Percentiles rank a stretch among this genome's conserved stretches.
Evolutionary conservation across 2,888 invertebrate species (phyloP).

Genomic region (Hoplodrina blanda): DNA sequence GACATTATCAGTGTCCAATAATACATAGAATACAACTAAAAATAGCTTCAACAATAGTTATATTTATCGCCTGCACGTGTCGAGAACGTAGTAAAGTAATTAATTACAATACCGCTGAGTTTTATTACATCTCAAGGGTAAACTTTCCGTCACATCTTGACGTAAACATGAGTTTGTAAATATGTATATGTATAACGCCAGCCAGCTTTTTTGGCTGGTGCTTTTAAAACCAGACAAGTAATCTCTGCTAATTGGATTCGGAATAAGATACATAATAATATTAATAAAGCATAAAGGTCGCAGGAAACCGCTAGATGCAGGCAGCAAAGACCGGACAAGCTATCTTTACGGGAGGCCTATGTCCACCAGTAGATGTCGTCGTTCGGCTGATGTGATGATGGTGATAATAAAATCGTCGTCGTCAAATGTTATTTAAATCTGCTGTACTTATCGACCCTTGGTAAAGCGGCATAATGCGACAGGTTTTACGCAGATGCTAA

Average conservation of each 20-base stretch:
- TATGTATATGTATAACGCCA: constrained; percentile 1
- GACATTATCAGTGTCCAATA: constrained; percentile 29
- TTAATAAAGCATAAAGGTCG: too few species aligned
- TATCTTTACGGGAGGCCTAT: too few species aligned
- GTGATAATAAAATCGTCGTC: too few species aligned
- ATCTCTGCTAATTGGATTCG: background rate
- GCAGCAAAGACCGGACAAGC: too few species aligned
- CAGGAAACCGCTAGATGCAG: too few species aligned
- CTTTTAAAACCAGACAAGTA: background rate
- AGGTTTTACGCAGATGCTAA: too few species aligned
- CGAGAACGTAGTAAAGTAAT: constrained; percentile 36
- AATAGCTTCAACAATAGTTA: constrained; percentile 38
- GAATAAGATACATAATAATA: too few species aligned
- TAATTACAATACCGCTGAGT: constrained; percentile 28
- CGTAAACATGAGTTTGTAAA: constrained; percentile 8
- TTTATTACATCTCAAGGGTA: constrained; percentile 43
- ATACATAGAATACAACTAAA: constrained; percentile 19
- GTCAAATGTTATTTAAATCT: too few species aligned
- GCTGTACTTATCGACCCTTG: too few species aligned
- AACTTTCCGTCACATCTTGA: constrained; percentile 25
- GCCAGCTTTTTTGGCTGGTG: background rate
- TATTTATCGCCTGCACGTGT: constrained; percentile 52
- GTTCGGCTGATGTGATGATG: too few species aligned
- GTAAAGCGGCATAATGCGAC: too few species aligned
- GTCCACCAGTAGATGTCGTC: too few species aligned